phyloP scores from a whole-genome alignment of 2,797 vertebrate species.

The Chloroceryle inda region DNA sequence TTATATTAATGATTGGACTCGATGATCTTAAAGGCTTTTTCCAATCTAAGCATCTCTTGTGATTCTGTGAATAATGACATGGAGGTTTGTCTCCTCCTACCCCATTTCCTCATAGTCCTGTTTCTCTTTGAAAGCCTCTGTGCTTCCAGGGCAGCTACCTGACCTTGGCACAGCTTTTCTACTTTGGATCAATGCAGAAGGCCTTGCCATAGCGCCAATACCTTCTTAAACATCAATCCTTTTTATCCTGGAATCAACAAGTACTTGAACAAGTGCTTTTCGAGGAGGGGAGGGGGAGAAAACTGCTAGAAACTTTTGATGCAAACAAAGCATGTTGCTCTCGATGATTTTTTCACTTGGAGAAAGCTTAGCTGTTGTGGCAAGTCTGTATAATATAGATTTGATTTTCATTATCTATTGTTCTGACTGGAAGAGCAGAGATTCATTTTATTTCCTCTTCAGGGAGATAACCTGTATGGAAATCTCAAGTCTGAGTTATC shows the following conservation, averaged over 20 bases:
- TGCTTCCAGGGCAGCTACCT: not conserved
- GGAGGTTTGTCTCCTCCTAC: not conserved
- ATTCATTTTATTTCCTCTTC: not conserved
- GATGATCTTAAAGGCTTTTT: no score
- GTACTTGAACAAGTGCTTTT: not conserved
- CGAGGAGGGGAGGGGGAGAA: accelerated
- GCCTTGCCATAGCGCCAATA: not conserved
- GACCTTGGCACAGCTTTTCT: not conserved
- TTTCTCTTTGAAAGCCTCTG: not conserved
- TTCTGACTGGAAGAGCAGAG: not conserved
- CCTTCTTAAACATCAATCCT: not conserved
- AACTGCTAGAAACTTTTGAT: not conserved
- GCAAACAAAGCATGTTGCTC: not conserved
- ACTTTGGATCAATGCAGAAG: not conserved
- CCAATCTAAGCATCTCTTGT: no score
- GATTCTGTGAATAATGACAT: not conserved
- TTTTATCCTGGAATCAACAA: not conserved
- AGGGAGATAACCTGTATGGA: not conserved
- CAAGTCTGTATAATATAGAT: not conserved
- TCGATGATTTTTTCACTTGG: not conserved
- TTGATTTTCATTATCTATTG: not conserved
- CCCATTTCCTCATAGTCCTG: not conserved
- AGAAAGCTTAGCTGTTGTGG: not conserved
- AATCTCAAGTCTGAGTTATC: not conserved
- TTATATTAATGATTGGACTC: no score